phyloP scores from a whole-genome alignment of 2,113 vertebrate species.

The Uropsilus gracilis region DNA sequence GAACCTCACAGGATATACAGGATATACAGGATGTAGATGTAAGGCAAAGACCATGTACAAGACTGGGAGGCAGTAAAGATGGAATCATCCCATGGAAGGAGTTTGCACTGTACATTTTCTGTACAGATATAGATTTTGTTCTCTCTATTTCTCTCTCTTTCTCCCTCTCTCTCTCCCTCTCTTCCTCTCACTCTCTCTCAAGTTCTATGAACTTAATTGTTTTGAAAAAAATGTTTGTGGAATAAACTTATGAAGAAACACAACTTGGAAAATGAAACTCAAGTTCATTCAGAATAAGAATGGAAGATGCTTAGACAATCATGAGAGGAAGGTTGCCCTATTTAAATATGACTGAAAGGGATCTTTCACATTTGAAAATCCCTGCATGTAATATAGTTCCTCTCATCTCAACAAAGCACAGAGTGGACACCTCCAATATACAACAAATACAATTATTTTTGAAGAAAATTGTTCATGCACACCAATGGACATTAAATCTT shows the following conservation, averaged over 20 bases:
- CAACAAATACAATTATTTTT: constrained; percentile 15
- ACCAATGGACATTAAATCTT: not conserved
- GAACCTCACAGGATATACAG: not conserved
- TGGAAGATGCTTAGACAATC: not conserved
- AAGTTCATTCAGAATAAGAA: not conserved
- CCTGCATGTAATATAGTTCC: not conserved
- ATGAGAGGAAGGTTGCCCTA: not conserved
- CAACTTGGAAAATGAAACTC: not conserved
- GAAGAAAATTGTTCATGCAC: not conserved
- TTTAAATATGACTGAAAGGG: not conserved
- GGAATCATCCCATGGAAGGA: not conserved
- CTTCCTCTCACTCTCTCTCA: too few species aligned
- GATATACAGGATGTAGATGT: too few species aligned
- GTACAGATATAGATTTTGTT: not conserved
- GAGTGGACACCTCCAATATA: not conserved
- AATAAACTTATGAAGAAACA: not conserved
- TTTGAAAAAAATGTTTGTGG: not conserved
- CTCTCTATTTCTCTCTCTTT: too few species aligned
- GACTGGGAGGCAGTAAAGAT: not conserved
- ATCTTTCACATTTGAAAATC: not conserved
- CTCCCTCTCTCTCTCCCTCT: too few species aligned
- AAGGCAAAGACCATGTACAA: not conserved
- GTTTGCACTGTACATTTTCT: not conserved
- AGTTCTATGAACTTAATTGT: not conserved
- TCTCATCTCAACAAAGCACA: not conserved